These are phyloP conservation scores for Columbina picui DNA, from an alignment of 2,113 vertebrate species.

Conservation along the genomic window DNA sequence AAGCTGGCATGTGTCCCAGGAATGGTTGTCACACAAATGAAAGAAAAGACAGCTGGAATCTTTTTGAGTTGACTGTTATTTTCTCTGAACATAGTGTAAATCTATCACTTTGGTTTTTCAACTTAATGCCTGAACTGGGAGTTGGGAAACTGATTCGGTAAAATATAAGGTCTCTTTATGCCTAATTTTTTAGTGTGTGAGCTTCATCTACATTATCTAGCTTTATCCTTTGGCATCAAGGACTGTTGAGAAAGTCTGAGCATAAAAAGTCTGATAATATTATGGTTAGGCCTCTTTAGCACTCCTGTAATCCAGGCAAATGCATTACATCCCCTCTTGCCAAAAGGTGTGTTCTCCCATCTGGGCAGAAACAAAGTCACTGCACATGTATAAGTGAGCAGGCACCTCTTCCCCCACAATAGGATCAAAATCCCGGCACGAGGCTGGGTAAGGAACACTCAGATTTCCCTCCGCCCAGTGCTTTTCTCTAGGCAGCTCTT, in stretches of 20 bases:
- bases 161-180: background rate
- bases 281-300: background rate
- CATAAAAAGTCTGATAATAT: background rate
- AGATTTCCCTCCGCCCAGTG: background rate
- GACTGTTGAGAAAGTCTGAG: background rate
- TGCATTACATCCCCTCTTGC: background rate
- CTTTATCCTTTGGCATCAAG: slow-evolving; percentile 21
- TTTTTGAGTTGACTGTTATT: slow-evolving; percentile 39
- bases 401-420: background rate
- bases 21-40: slow-evolving; percentile 48
- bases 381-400: background rate
- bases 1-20: slow-evolving; percentile 65
- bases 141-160: slow-evolving; percentile 5
- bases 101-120: slow-evolving; percentile 10
- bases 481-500: background rate
- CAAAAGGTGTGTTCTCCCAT: background rate
- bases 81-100: slow-evolving; percentile 43
- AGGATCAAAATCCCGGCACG: background rate
- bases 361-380: background rate
- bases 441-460: background rate
- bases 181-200: background rate
- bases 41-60: slow-evolving; percentile 36
- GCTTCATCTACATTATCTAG: slow-evolving; percentile 15
- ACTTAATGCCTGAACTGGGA: background rate
- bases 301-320: background rate